Evolutionary conservation across 2,113 vertebrate species (phyloP).

Genomic region (Dasypus novemcinctus): DNA sequence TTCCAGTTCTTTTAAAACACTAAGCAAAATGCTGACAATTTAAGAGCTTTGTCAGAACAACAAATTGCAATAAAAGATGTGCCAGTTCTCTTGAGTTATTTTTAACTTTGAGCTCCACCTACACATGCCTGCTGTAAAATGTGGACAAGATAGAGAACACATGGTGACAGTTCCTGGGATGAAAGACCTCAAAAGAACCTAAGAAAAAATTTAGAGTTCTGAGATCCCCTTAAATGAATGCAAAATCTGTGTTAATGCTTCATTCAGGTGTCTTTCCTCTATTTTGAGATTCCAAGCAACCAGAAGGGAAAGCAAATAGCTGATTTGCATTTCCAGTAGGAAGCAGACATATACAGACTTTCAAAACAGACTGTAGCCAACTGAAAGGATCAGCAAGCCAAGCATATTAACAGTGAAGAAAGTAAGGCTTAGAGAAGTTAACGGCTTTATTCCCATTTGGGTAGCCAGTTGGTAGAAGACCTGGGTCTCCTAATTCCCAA

Average conservation of each 20-base stretch:
- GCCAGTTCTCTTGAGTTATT: constrained; percentile 67
- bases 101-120: constrained; percentile 66
- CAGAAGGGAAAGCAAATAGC: not conserved
- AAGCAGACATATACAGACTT: constrained; percentile 10
- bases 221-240: not conserved
- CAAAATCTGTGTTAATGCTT: not conserved
- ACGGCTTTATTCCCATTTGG: not conserved
- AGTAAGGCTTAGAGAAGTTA: not conserved
- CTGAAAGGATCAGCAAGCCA: not conserved
- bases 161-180: constrained; percentile 50
- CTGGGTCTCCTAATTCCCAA: fast-evolving
- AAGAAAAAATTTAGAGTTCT: constrained; percentile 1
- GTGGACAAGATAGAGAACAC: constrained; percentile 53
- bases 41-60: constrained; percentile 4
- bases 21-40: constrained; percentile 22
- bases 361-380: not conserved
- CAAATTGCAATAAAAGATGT: constrained; percentile 54
- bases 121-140: constrained; percentile 48
- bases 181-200: constrained; percentile 16
- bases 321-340: constrained; percentile 39
- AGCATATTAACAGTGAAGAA: not conserved
- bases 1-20: constrained; percentile 6
- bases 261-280: not conserved
- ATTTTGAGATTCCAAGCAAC: constrained; percentile 21
- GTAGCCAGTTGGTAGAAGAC: not conserved